Evolutionary conservation across 2,797 vertebrate species (phyloP).

Genomic region (Menidia menidia): DNA sequence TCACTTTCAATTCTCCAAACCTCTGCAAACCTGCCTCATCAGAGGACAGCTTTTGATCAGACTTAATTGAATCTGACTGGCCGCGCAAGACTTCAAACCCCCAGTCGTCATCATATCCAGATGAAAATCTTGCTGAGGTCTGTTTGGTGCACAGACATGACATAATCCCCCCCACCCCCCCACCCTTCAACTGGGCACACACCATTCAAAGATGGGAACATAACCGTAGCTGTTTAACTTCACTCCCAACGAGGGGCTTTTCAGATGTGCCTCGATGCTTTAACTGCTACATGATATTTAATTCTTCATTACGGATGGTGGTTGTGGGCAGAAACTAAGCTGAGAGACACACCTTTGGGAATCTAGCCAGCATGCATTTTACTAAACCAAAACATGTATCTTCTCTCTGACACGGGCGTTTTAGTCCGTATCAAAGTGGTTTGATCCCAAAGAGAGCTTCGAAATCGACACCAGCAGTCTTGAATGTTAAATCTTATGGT

Average conservation of each 20-base stretch:
- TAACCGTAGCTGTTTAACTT: constrained; percentile 19
- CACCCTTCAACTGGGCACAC: constrained; percentile 3
- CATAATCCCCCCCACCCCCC: constrained; percentile 35
- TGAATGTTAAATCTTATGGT: not conserved
- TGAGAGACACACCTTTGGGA: not conserved
- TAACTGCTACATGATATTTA: not conserved
- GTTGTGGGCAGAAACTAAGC: not conserved
- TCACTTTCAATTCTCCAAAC: constrained; percentile 16
- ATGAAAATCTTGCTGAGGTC: constrained; percentile 31
- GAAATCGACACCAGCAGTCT: not conserved
- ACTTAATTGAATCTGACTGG: constrained; percentile 28
- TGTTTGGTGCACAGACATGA: constrained; percentile 24
- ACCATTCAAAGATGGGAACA: constrained; percentile 15
- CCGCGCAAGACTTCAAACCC: constrained; percentile 21
- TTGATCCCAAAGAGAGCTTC: not conserved
- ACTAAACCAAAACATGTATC: not conserved
- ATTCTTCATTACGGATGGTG: not conserved
- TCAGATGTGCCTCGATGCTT: constrained; percentile 1
- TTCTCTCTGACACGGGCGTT: not conserved
- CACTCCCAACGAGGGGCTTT: constrained; percentile 2
- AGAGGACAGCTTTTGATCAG: constrained; percentile 27
- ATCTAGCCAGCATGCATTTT: too few relatives aligned
- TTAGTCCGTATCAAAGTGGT: not conserved
- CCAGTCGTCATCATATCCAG: constrained; percentile 32
- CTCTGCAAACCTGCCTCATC: not conserved